Evolutionary conservation across 1,140 invertebrate genomes (phyloP).

Genomic region (Aricia agestis): DNA sequence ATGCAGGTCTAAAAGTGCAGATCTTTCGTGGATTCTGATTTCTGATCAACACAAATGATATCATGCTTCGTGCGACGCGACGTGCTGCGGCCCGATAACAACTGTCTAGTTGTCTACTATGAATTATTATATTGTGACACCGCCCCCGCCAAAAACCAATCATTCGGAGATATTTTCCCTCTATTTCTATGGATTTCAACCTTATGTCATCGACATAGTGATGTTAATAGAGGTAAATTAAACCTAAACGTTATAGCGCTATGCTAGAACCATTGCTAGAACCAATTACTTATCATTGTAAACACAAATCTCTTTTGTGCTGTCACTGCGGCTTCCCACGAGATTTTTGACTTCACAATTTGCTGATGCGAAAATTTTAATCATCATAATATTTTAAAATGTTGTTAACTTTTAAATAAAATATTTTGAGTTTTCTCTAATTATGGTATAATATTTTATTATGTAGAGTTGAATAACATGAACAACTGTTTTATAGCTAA

Average conservation of each 20-base stretch:
- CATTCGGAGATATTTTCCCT: too few species aligned
- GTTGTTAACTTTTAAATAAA: not conserved
- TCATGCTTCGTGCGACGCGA: too few species aligned
- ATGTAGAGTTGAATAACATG: not conserved
- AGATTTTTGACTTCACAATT: constrained; percentile 49
- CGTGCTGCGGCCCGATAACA: too few species aligned
- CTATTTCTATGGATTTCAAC: too few species aligned
- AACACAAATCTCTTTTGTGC: constrained; percentile 38
- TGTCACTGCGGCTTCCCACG: constrained; percentile 47
- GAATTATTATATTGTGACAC: not conserved
- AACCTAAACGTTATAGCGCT: constrained; percentile 8
- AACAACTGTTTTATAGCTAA: not conserved
- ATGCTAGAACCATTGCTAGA: constrained; percentile 50
- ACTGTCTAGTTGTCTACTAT: too few species aligned
- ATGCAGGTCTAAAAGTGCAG: too few species aligned
- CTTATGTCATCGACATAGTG: too few species aligned
- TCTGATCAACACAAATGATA: too few species aligned
- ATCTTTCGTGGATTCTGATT: too few species aligned
- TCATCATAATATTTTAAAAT: not conserved
- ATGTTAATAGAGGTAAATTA: too few species aligned
- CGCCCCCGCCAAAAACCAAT: constrained; percentile 25
- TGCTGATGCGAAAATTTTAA: not conserved
- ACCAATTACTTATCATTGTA: constrained; percentile 65
- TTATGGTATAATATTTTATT: not conserved
- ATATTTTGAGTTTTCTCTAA: too few species aligned